Conservation (phyloP, 2,113 vertebrate genomes). For the Apteryx owenii region DNA sequence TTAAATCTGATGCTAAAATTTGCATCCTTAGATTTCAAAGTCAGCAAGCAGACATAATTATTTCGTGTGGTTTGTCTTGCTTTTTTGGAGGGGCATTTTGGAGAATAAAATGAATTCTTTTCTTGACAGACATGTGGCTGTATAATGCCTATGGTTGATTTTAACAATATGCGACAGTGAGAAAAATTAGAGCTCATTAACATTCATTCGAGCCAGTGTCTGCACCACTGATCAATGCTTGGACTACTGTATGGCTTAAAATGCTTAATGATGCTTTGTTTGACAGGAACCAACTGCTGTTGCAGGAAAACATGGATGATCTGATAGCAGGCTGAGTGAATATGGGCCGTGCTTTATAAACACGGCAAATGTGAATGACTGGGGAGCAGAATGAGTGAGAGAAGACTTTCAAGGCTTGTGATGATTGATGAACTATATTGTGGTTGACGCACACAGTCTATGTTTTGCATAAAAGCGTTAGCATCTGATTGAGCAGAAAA, state of each 20-base stretch:
- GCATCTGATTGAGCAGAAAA: conserved; percentile 35
- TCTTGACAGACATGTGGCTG: conserved; percentile 38
- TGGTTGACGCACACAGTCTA: neutral
- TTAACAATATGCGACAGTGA: conserved; percentile 35
- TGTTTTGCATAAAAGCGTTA: neutral
- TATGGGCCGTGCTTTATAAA: neutral
- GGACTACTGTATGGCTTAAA: neutral
- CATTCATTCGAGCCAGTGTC: conserved; percentile 18
- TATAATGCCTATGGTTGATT: conserved; percentile 18
- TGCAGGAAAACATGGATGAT: neutral
- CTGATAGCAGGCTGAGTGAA: neutral
- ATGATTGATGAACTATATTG: conserved; percentile 23
- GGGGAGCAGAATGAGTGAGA: neutral
- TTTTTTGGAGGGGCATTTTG: neutral
- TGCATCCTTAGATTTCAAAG: neutral
- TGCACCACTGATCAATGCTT: conserved; percentile 34
- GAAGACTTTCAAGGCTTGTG: neutral
- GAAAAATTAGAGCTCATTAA: conserved; percentile 48
- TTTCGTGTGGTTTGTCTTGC: neutral
- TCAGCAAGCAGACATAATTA: conserved; percentile 26
- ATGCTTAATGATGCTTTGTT: conserved; percentile 40
- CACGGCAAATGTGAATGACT: neutral
- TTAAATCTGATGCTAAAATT: conserved; percentile 15
- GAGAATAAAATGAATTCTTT: conserved; percentile 13
- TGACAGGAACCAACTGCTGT: conserved; percentile 16